Evolutionary conservation across 2,113 vertebrate species (phyloP).

Genomic region (Stigmatopora argus): DNA sequence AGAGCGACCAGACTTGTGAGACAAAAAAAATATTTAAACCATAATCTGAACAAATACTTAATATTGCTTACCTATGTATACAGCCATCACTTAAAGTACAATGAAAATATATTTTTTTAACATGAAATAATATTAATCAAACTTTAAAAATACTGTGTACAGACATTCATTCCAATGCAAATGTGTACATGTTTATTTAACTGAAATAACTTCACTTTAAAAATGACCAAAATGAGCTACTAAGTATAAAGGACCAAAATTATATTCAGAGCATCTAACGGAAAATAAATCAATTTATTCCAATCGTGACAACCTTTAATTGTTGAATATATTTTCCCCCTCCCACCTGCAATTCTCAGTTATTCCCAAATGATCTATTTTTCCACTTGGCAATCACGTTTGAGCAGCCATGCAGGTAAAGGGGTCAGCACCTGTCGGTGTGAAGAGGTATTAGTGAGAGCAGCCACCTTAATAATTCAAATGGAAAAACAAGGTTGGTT

Average conservation of each 20-base stretch:
- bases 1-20: too few species aligned
- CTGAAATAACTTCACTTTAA: not conserved
- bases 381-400: slow-evolving; percentile 8
- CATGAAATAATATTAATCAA: not conserved
- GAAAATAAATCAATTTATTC: not conserved
- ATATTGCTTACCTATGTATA: too few species aligned
- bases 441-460: slow-evolving; percentile 47
- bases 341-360: not conserved
- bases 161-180: too few species aligned
- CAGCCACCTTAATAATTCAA: slow-evolving; percentile 63
- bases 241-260: too few species aligned
- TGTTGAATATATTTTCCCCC: not conserved
- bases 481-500: slow-evolving; percentile 54
- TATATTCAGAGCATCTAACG: too few species aligned
- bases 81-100: too few species aligned
- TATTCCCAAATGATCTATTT: not conserved
- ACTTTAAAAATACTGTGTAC: too few species aligned
- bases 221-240: not conserved
- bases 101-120: too few species aligned
- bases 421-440: slow-evolving; percentile 27
- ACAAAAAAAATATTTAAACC: too few species aligned
- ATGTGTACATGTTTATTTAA: not conserved
- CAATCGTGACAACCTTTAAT: not conserved
- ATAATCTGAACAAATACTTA: too few species aligned
- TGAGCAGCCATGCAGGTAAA: slow-evolving; percentile 43